Evolutionary conservation across 1,140 invertebrate species (phyloP).

Genomic region (Drosophila albomicans): DNA sequence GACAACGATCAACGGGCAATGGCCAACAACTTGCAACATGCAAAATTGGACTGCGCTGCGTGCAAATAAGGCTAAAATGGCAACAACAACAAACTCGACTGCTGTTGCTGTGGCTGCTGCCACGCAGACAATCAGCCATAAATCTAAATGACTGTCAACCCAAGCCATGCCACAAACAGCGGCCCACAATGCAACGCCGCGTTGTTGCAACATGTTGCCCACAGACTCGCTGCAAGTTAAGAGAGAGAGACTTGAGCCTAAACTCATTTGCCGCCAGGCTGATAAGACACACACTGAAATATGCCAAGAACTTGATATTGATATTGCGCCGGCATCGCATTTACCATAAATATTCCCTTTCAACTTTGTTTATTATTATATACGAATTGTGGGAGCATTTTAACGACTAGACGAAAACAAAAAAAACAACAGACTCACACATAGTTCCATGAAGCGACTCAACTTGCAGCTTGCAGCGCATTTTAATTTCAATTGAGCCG

Average conservation of each 20-base stretch:
- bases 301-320: conserved; percentile 78
- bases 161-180: conserved; percentile 39
- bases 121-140: conserved; percentile 81
- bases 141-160: conserved; percentile 84
- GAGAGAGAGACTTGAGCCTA: conserved; percentile 7
- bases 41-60: conserved; percentile 58
- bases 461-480: neutral
- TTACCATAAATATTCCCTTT: conserved; percentile 68
- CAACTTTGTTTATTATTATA: conserved; percentile 59
- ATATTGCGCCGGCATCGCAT: conserved; percentile 69
- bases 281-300: conserved; percentile 75
- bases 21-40: conserved; percentile 46
- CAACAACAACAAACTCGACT: conserved; percentile 36
- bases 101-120: conserved; percentile 16
- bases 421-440: too few species aligned
- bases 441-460: neutral
- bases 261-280: conserved; percentile 77
- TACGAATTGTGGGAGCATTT: conserved; percentile 27
- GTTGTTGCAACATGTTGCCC: conserved; percentile 72
- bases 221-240: conserved; percentile 13
- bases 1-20: conserved; percentile 39
- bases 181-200: conserved; percentile 73
- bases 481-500: conserved; percentile 1
- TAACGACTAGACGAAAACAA: neutral
- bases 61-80: conserved; percentile 53